phyloP scores from a whole-genome alignment of 2,113 vertebrate species.

The Tragulus kanchil region DNA sequence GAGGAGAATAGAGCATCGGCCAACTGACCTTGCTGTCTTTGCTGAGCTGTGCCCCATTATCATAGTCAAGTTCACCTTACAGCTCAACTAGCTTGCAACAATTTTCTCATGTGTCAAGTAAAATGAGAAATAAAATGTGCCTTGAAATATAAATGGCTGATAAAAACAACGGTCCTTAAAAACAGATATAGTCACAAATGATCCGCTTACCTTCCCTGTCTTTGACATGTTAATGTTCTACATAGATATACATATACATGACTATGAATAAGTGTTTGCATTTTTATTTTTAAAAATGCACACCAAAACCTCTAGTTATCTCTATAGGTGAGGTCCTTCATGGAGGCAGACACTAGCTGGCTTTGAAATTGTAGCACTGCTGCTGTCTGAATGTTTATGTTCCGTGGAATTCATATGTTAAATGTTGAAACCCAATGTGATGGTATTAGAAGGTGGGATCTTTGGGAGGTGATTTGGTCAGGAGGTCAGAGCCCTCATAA shows the following conservation, averaged over 20 bases:
- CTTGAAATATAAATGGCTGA: slow-evolving; percentile 51
- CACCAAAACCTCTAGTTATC: background rate
- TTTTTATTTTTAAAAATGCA: background rate
- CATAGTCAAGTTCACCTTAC: slow-evolving; percentile 64
- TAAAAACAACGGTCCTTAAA: slow-evolving; percentile 21
- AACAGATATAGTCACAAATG: background rate
- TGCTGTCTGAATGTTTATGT: background rate
- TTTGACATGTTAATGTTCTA: background rate
- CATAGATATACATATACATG: background rate
- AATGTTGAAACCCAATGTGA: background rate
- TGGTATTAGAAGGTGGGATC: background rate
- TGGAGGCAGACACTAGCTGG: background rate
- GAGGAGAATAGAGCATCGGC: background rate
- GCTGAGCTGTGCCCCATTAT: slow-evolving; percentile 57
- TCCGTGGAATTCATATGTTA: background rate
- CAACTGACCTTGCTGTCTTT: slow-evolving; percentile 57
- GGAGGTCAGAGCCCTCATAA: background rate
- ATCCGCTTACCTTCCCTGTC: background rate
- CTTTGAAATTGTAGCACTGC: background rate
- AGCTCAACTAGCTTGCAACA: slow-evolving; percentile 34
- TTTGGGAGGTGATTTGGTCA: background rate
- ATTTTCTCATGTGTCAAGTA: slow-evolving; percentile 67
- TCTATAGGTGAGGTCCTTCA: background rate
- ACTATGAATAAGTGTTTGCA: background rate
- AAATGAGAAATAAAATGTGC: slow-evolving; percentile 59